Percentiles rank a stretch among this genome's conserved stretches.
These are phyloP conservation scores for Glaucomys volans DNA, from an alignment of 2,113 vertebrate genomes.

Conservation along the genomic window DNA sequence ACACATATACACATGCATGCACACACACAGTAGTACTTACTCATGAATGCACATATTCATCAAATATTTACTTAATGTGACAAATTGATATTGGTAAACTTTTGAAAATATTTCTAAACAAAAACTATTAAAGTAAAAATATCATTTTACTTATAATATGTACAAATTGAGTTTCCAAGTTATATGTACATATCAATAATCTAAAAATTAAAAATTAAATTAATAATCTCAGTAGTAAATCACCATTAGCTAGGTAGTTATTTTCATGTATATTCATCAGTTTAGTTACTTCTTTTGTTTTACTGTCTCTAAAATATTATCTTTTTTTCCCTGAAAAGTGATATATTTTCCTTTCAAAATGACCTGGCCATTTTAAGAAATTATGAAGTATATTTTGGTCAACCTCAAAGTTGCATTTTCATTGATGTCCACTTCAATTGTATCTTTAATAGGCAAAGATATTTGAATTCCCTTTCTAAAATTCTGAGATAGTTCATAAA, in stretches of 20 bases:
- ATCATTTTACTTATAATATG: no score
- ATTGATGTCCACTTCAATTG: not conserved
- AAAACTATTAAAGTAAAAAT: not conserved
- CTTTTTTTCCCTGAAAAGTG: not conserved
- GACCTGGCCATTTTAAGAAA: not conserved
- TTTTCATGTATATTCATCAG: not conserved
- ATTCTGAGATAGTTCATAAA: not conserved
- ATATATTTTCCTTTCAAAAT: not conserved
- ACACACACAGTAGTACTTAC: no score
- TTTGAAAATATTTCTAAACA: not conserved
- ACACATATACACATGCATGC: no score
- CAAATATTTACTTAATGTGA: not conserved
- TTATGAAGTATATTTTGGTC: not conserved
- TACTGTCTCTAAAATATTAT: not conserved
- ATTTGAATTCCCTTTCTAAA: not conserved
- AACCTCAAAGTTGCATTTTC: not conserved
- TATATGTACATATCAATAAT: not conserved
- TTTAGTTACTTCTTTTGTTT: not conserved
- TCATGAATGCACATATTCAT: not conserved
- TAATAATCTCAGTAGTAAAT: not conserved
- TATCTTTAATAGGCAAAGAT: not conserved
- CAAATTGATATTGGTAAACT: not conserved
- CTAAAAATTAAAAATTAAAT: not conserved
- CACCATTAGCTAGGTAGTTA: not conserved
- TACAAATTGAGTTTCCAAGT: not conserved